Base-by-base conservation (phyloP, 2,113 vertebrate genomes). In the Ptilonorhynchus violaceus region DNA sequence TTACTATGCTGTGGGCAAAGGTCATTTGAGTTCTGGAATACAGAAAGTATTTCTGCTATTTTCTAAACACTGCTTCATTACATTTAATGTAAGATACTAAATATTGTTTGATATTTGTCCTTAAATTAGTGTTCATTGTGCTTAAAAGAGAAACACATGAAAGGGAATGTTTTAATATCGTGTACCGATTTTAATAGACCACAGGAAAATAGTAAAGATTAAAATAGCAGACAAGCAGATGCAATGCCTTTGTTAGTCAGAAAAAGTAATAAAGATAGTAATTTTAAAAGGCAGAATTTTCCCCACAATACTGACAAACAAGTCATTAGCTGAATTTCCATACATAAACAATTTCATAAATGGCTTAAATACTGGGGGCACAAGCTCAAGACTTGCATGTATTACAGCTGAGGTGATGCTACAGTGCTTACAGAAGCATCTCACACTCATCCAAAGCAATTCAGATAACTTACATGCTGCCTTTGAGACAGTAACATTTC, bases 401-500 rank as follows among this genome's bases (percentile, higher is more conserved):
- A 25, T 47, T 55, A 62, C 88, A 92, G 46, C 46, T n/a, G 56
- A 83, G 67, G 50, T 35, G 79, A 59, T 16, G 81, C 69, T 68
- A 60, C 52, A 76, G 70, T 13, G 64, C 94, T 79, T 44, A 63
- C 21, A 93, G 96, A 92, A 91, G 69, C 90, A 58, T 55, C 56
- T 96, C 55, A 46, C 78, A 33, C 81, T 73, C 39, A 94, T 2
- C 47, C 94, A 95, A 53, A 92, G 73, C 87, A 82, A 93, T 97
- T 68, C 76, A 41, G 95, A 47, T 77, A 73, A 96, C 84, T 93
- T 91, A 88, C 42, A 93, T 15, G 76, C 56, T 94, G 93, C 88
- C 81, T 96, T 63, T 90, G 93, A 95, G 96, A 37, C 9, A 84
- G 88, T n/a, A 96, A 93, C 67, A 72, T 93, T 91, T 97, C 94